Evolutionary conservation across 2,888 invertebrate genomes (phyloP).

Genomic region (Drosophila incognita): DNA sequence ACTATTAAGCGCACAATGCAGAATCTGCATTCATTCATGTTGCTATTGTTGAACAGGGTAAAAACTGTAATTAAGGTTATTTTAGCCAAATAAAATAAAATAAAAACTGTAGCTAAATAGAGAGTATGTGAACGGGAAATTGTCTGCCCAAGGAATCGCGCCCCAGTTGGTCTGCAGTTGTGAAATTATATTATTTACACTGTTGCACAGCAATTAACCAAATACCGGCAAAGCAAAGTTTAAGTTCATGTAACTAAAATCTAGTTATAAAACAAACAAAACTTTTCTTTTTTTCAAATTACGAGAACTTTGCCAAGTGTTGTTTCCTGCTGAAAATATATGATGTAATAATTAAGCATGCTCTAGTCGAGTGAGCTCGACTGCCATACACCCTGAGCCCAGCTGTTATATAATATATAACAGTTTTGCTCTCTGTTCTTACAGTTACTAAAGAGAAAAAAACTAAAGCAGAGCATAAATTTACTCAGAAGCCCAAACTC

Average conservation of each 20-base stretch:
- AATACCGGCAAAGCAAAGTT: not conserved
- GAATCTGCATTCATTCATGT: constrained; percentile 55
- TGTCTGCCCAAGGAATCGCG: not conserved
- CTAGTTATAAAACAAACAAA: not conserved
- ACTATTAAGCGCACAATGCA: constrained; percentile 19
- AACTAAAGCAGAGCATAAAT: not conserved
- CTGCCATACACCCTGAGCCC: not conserved
- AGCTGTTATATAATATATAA: not conserved
- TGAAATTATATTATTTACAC: not conserved
- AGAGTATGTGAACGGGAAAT: not conserved
- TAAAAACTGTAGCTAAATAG: not conserved
- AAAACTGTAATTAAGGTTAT: constrained; percentile 17
- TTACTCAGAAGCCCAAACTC: too few species aligned
- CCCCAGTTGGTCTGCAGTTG: constrained; percentile 16
- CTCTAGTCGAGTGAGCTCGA: not conserved
- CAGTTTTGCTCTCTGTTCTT: not conserved
- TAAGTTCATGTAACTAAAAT: not conserved
- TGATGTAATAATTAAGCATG: not conserved
- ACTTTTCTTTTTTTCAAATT: not conserved
- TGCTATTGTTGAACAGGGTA: constrained; percentile 42
- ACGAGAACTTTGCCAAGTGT: not conserved
- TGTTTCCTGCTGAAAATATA: not conserved
- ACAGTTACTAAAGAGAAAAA: not conserved
- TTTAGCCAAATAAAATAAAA: not conserved
- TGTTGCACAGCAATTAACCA: not conserved